A percentile compares a stretch with the other conserved stretches of the same genome.
These are phyloP conservation scores for Cyphomyrus plagiostoma DNA, from an alignment of 2,113 vertebrate genomes.

Conservation along the genomic window DNA sequence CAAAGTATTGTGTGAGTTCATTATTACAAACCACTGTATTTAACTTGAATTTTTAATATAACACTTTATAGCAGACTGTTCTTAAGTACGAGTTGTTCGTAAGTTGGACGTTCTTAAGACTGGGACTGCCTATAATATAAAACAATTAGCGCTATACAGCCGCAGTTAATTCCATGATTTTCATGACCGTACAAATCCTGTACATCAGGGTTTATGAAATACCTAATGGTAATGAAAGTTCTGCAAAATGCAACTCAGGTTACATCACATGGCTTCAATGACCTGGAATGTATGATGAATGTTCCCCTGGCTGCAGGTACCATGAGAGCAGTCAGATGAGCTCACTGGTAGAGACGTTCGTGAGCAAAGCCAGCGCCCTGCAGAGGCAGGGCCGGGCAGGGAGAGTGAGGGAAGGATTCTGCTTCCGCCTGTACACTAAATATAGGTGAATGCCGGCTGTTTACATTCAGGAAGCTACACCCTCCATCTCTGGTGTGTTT, in stretches of 20 bases:
- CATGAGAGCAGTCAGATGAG: slow-evolving; percentile 98
- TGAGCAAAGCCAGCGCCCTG: slow-evolving; percentile 93
- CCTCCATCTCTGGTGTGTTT: not conserved
- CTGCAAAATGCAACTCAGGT: not conserved
- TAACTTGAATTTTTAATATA: not conserved
- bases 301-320: slow-evolving; percentile 61
- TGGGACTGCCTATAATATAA: not conserved
- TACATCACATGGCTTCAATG: not conserved
- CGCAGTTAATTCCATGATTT: no score
- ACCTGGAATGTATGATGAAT: not conserved
- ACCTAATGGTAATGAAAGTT: not conserved
- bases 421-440: slow-evolving; percentile 85
- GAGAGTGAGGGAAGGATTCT: slow-evolving; percentile 82
- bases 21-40: not conserved
- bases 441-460: slow-evolving; percentile 40
- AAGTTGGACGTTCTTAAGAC: not conserved
- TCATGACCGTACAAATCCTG: no score
- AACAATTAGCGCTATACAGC: not conserved
- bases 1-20: not conserved
- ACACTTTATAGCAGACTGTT: not conserved
- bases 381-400: slow-evolving; percentile 95
- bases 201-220: not conserved
- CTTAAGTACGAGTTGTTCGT: not conserved
- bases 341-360: slow-evolving; percentile 89
- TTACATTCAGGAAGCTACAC: not conserved